These are phyloP conservation scores for Anguilla japonica DNA, from an alignment of 2,113 vertebrate genomes.

Conservation along the genomic window DNA sequence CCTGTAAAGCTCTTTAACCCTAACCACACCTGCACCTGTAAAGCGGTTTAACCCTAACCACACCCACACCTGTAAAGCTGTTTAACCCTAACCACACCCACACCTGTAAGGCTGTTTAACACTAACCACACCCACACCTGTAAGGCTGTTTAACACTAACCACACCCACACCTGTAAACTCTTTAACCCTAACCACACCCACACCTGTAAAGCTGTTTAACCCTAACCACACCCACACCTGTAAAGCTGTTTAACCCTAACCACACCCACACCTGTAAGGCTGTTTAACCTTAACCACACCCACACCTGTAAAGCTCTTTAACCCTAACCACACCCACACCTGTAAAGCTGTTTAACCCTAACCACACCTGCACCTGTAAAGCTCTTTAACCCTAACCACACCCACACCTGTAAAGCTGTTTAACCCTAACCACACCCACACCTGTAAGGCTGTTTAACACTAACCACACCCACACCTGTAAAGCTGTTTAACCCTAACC, in stretches of 20 bases:
- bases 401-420: conserved; percentile 43
- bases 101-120: conserved; percentile 48
- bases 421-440: conserved; percentile 53
- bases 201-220: conserved; percentile 58
- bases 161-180: conserved; percentile 40
- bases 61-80: not conserved
- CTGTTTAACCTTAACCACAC: not conserved
- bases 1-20: conserved; percentile 44
- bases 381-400: no score
- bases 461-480: conserved; percentile 43
- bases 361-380: conserved; percentile 21
- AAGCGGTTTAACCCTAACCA: no score
- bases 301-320: not conserved
- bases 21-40: conserved; percentile 62
- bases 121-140: not conserved
- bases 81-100: not conserved
- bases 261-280: not conserved
- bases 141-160: no score
- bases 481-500: conserved; percentile 10
- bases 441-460: conserved; percentile 55
- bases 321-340: not conserved
- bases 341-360: no score
- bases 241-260: conserved; percentile 45
- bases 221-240: conserved; percentile 9
- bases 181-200: conserved; percentile 51